Conservation (phyloP, 2,113 vertebrate genomes). For the Eudyptes chrysolophus region DNA sequence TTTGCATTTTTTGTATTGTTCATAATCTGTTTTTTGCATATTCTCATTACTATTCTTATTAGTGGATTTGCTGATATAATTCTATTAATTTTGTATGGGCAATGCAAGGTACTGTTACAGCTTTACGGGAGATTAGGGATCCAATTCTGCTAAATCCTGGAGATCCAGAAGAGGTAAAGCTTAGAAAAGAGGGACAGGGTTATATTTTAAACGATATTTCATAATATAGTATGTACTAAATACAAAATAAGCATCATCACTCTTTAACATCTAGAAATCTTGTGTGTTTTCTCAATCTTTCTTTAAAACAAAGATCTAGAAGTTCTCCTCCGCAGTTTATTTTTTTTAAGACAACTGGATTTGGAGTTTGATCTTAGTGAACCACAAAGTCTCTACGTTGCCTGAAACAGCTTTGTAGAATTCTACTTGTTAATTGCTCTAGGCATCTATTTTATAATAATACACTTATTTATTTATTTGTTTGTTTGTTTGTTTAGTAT, state of each 20-base stretch:
- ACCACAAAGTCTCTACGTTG: not conserved
- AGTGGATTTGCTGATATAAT: not conserved
- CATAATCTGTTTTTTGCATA: not conserved
- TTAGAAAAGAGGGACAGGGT: fast-evolving
- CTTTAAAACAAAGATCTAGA: not conserved
- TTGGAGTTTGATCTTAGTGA: not conserved
- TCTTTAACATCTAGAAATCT: not conserved
- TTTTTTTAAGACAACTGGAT: not conserved
- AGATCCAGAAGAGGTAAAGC: not conserved
- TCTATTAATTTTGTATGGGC: not conserved
- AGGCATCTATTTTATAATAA: not conserved
- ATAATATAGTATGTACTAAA: not conserved
- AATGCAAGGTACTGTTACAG: not conserved
- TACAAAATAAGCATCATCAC: not conserved
- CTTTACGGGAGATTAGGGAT: not conserved
- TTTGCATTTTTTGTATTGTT: not conserved
- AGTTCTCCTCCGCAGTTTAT: not conserved
- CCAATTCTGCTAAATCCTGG: not conserved
- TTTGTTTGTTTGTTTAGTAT: not conserved
- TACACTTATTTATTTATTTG: not conserved
- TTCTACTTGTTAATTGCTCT: not conserved
- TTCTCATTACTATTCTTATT: not conserved
- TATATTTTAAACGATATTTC: not conserved
- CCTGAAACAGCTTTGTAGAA: not conserved
- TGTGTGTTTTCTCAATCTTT: not conserved